Conservation (phyloP, 2,797 vertebrate genomes). For the Gallinago stenura region DNA sequence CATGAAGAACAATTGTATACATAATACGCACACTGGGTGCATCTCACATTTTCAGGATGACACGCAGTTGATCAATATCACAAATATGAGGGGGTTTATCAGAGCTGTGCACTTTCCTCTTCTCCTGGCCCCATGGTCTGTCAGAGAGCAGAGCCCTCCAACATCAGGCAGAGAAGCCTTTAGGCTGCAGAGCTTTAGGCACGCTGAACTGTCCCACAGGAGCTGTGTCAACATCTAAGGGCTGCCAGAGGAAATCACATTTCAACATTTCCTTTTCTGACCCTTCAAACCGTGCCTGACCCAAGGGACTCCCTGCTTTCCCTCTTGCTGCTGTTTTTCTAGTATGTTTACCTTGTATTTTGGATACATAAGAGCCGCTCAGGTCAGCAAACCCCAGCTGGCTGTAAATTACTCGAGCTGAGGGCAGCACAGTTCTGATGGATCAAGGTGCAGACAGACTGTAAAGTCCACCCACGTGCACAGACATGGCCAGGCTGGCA, state of each 20-base stretch:
- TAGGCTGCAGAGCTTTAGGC: not conserved
- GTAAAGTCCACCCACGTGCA: fast-evolving
- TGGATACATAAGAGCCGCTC: not conserved
- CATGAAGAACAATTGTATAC: not conserved
- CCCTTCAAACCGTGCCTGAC: not conserved
- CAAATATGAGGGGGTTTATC: not conserved
- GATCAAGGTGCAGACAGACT: not conserved
- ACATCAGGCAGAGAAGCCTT: not conserved
- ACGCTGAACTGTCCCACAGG: not conserved
- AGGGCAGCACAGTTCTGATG: not conserved
- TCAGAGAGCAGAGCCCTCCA: not conserved
- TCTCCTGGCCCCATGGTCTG: not conserved
- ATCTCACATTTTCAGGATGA: not conserved
- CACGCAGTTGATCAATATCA: not conserved
- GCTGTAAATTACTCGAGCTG: not conserved
- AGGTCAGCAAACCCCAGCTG: not conserved
- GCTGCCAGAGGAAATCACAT: not conserved
- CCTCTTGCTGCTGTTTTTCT: not conserved
- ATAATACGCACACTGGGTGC: too few relatives aligned
- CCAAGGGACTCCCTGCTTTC: not conserved
- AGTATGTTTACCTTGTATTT: not conserved
- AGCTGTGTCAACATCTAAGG: not conserved
- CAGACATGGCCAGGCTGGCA: not conserved
- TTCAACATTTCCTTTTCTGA: constrained; percentile 22
- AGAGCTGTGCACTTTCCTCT: not conserved